Conservation (phyloP, 1,140 invertebrate species). For the Sinonovacula constricta region DNA sequence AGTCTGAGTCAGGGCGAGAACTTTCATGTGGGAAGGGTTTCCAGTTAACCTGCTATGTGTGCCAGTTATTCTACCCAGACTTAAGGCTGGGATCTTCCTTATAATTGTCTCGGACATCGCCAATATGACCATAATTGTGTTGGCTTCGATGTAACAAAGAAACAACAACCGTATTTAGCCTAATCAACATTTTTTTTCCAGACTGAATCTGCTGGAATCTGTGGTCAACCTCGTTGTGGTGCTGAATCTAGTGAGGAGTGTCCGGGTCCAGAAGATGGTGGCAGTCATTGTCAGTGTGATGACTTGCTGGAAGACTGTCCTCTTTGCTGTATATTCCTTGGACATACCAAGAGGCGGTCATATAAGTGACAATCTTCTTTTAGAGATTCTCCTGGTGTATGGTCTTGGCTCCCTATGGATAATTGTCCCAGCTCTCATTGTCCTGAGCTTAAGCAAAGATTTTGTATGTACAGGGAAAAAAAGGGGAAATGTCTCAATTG, state of each 20-base stretch:
- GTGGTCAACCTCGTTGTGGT: background rate
- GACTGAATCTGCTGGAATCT: background rate
- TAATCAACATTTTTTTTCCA: background rate
- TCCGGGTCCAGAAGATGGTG: background rate
- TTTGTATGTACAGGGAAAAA: too few species aligned
- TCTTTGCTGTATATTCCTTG: background rate
- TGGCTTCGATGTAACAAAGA: too few species aligned
- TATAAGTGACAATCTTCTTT: background rate
- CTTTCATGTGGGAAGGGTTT: too few species aligned
- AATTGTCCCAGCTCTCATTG: background rate
- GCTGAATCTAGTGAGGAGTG: background rate
- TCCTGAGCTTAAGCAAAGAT: background rate
- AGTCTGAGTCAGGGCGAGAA: too few species aligned
- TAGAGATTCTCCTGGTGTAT: background rate
- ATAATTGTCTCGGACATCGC: too few species aligned
- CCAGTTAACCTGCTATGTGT: too few species aligned
- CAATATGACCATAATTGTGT: too few species aligned
- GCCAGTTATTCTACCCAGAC: too few species aligned
- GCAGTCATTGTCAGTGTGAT: background rate
- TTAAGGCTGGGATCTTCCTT: too few species aligned
- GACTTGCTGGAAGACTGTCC: background rate
- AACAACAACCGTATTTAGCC: too few species aligned
- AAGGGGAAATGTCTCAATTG: too few species aligned
- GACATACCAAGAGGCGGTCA: background rate
- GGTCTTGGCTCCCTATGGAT: background rate